phyloP scores from a whole-genome alignment of 2,888 invertebrate species.

The Hofmannophila pseudospretella region DNA sequence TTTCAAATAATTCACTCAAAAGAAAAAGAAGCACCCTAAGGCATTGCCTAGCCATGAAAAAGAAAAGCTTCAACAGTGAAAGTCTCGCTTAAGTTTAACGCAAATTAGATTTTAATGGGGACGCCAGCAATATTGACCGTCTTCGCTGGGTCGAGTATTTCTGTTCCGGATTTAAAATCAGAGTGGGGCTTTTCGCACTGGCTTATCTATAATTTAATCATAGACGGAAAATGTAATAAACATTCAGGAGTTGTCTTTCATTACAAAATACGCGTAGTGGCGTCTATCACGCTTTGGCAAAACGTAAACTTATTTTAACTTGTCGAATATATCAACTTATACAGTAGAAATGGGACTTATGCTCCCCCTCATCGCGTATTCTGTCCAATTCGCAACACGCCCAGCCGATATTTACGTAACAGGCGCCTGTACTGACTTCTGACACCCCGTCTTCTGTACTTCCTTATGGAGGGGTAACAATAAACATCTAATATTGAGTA shows the following conservation, averaged over 20 bases:
- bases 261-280: not conserved
- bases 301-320: conserved; percentile 56
- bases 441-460: conserved; percentile 51
- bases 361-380: conserved; percentile 71
- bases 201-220: conserved; percentile 23
- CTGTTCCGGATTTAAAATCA: conserved; percentile 30
- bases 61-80: conserved; percentile 33
- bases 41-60: conserved; percentile 27
- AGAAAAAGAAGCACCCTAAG: conserved; percentile 5
- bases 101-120: conserved; percentile 50
- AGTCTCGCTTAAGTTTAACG: conserved; percentile 39
- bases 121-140: conserved; percentile 39
- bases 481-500: conserved; percentile 39
- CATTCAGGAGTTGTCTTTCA: too few species aligned
- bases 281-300: conserved; percentile 28
- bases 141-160: conserved; percentile 24
- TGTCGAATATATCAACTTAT: conserved; percentile 55
- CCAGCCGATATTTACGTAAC: conserved; percentile 72
- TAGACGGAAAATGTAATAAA: too few species aligned
- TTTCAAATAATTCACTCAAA: conserved; percentile 3
- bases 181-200: conserved; percentile 23
- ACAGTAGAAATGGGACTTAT: conserved; percentile 54
- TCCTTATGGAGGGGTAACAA: conserved; percentile 34
- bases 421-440: conserved; percentile 64
- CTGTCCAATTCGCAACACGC: conserved; percentile 71